Evolutionary conservation across 2,797 vertebrate species (phyloP).

Genomic region (Vespertilio murinus): DNA sequence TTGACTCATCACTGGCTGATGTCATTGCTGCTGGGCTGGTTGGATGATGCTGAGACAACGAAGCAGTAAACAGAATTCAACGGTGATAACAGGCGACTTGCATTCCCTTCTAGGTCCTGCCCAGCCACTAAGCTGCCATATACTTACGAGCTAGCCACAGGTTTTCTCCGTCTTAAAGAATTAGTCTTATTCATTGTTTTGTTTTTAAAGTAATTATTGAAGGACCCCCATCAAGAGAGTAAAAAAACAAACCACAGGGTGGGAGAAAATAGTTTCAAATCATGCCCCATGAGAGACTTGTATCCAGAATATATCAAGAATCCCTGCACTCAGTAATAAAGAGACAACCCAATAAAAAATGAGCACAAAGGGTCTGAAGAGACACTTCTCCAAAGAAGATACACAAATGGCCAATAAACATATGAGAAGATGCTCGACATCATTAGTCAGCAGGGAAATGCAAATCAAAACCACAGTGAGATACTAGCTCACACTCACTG

Average conservation of each 20-base stretch:
- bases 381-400: background rate
- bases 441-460: background rate
- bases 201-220: conserved; percentile 12
- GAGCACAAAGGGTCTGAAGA: background rate
- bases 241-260: conserved; percentile 13
- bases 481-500: background rate
- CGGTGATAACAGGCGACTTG: background rate
- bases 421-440: background rate
- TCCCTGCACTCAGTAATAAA: background rate
- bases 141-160: background rate
- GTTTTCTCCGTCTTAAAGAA: background rate
- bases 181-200: conserved; percentile 35
- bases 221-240: background rate
- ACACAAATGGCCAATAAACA: background rate
- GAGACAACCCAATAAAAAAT: background rate
- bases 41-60: background rate
- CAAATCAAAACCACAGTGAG: background rate
- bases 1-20: background rate
- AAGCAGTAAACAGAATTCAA: background rate
- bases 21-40: background rate
- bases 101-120: background rate
- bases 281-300: background rate
- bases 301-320: background rate
- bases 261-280: conserved; percentile 32
- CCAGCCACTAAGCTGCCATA: background rate